Evolutionary conservation across 2,797 vertebrate genomes (phyloP), one percentile per base, ranked within the genome.

Genomic region (Notolepis coatsorum): DNA sequence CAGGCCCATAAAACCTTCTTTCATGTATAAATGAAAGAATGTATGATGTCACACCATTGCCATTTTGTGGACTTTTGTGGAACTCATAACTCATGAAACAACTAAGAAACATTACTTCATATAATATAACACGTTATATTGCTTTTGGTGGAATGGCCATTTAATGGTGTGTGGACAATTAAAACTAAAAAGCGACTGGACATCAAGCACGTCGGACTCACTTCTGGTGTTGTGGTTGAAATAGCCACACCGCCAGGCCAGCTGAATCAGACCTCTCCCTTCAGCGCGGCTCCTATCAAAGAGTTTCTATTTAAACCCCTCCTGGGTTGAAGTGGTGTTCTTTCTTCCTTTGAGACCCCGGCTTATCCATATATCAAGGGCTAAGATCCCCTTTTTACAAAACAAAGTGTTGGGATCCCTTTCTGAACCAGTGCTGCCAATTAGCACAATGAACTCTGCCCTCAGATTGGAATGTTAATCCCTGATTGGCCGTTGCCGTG

Each of bases 371-470:
- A 39, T 72, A 60, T 75, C 24, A 48, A 61, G 55, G 57, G 49
- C 62, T 74, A 42, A 60, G 55, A 73, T 55, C 55, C 62, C 62
- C 13, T 31, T 1, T 5, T 1, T 8, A 38, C 43, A 61, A 37
- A 58, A 71, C 46, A 62, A 71, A 76, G 61, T 57, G 61, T 23
- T 23, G 9, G 43, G 45, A 67, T 30, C 56, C 65, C 66, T 61
- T 46, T 61, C 56, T 54, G 47, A 60, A 75, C 73, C 33, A 42
- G 49, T 58, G 65, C 45, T 53, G 65, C 79, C 73, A 80, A 86
- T 84, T 82, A 84, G 64, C 51, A 45, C 18, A 17, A 35, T 75
- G 79, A 82, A 75, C 81, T 73, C 59, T 70, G 49, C 51, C 63
- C 73, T 51, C 48, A 38, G 12, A 31, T 25, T 27, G 77, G 73